Evolutionary conservation across 1,140 invertebrate genomes (phyloP), one percentile per base, ranked within the genome.

Genomic region (Dolichoris vasculosae): DNA sequence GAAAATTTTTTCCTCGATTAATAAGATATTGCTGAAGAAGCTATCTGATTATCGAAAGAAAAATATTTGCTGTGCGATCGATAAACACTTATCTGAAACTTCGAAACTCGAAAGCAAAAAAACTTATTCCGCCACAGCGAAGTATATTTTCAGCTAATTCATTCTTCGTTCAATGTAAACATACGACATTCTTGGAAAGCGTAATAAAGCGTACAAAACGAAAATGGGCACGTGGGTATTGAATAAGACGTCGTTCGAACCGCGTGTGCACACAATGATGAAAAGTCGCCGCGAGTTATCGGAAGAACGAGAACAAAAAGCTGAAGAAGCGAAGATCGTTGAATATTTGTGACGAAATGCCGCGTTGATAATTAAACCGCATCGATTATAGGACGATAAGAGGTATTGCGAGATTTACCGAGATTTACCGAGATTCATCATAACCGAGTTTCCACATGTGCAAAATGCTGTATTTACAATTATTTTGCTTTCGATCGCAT

Each of bases 381-480:
- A 23, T 4, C 46, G 78, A 80, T 80, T 80, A 80, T 32, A 46
- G 8, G 63, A n/a, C 38, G 71, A 83, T 83, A 83, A 83, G 32
- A 46, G 26, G 3, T 51, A 75, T 26, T 51, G n/a, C 26, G 69
- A 83, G 51, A 59, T 76, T n/a, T 30, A n/a, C 26, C 40, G n/a
- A n/a, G n/a, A n/a, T n/a, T n/a, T n/a, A n/a, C n/a, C n/a, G n/a
- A n/a, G n/a, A n/a, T n/a, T n/a, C n/a, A n/a, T n/a, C 69, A 82
- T 75, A 67, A 73, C 35, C 26, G 67, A n/a, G 2, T 35, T 8
- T 3, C 15, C 75, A 26, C 9, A 77, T 77, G 8, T 35, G 23
- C 73, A 15, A 23, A 48, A 75, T 7, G 7, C n/a, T 55, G 7
- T 77, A 30, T 4, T n/a, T 20, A n/a, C n/a, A n/a, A n/a, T n/a